phyloP scores from a whole-genome alignment of 2,888 invertebrate species.

The Tenthredo distinguenda region DNA sequence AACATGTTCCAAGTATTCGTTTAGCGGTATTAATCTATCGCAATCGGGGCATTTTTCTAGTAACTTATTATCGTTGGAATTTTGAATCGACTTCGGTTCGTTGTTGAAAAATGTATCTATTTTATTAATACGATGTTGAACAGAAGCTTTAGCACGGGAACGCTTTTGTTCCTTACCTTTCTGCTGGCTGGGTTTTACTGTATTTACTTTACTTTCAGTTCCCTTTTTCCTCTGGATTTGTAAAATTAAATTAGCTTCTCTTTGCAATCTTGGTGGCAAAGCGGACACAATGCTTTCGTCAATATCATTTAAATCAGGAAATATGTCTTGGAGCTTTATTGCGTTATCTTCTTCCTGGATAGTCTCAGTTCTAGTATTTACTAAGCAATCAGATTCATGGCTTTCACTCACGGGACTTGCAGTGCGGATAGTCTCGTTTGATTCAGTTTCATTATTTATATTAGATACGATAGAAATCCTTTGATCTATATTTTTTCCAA shows the following conservation, averaged over 20 bases:
- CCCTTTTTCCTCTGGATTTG: conserved; percentile 56
- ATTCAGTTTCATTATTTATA: background rate
- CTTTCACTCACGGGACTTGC: background rate
- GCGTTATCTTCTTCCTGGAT: conserved; percentile 24
- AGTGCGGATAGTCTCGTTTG: background rate
- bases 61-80: conserved; percentile 70
- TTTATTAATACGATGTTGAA: conserved; percentile 49
- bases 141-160: conserved; percentile 59
- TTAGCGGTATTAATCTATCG: conserved; percentile 81
- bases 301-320: conserved; percentile 77
- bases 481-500: background rate
- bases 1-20: conserved; percentile 86
- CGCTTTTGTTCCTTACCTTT: conserved; percentile 58
- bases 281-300: conserved; percentile 75
- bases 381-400: background rate
- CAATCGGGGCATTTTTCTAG: conserved; percentile 86
- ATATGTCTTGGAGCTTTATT: conserved; percentile 75
- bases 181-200: conserved; percentile 51
- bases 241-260: conserved; percentile 69
- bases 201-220: conserved; percentile 24
- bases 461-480: background rate
- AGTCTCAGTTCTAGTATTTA: conserved; percentile 36
- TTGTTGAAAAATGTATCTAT: conserved; percentile 61
- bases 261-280: conserved; percentile 75
- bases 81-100: conserved; percentile 61